Base-by-base conservation (phyloP, 1,140 invertebrate genomes). In the Philopotamus ludificatus region DNA sequence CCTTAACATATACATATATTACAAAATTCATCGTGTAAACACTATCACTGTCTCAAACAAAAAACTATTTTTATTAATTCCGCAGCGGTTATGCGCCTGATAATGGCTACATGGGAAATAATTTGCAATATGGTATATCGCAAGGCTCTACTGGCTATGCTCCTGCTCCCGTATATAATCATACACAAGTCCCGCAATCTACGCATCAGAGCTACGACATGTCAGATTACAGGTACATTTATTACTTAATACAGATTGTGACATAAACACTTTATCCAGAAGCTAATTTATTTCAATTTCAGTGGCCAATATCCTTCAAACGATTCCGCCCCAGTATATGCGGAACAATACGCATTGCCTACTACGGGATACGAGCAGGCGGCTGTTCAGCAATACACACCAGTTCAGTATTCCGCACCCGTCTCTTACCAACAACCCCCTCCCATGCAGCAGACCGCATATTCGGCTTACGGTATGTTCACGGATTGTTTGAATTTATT, bases 211-310 rank as follows among this genome's bases (percentile, higher is more conserved):
- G 59, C 3, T 67, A 57, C 41, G 60, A 66, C 8, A 21, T 54
- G 16, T 44, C 51, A 28, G 57, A 67, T 42, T 67, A 67, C 18
- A 47, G 66, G 66, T 67, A 44, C 39, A 23, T 34, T 8, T n/a
- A 54, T 42, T 41, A 2, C 21, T 57, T 20, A 4, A 57, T 8
- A 41, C 42, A 2, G 10, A 57, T 42, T 41, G 8, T 16, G 1
- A 41, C 21, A 16, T 3, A 41, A 2, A 9, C 42, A 50, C 16
- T 20, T 49, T 49, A 49, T 49, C 23, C 3, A 15, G 20, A n/a
- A n/a, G 28, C 28, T 34, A 34, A 34, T 26, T 26, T 53, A 1
- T 53, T 53, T 22, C 10, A 10, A 22, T 26, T 49, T 49, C 12
- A 57, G 54, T 20, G 3, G 16, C 23, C 49, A 54, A 58, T 58